These are phyloP conservation scores for Lasius platythorax DNA, from an alignment of 2,888 invertebrate species.

Conservation along the genomic window DNA sequence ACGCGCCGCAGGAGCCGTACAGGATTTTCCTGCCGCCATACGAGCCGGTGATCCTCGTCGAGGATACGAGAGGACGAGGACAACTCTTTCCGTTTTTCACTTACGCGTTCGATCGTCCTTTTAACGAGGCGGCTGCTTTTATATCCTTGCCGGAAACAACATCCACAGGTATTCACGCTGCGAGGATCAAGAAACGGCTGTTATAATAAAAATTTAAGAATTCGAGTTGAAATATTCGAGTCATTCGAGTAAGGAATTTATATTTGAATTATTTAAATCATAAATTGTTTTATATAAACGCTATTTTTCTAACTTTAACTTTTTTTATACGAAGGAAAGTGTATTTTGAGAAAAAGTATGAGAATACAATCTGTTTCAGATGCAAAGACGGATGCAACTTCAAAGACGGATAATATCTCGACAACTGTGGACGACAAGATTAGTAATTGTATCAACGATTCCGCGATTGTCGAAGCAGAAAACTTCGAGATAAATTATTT, in stretches of 20 bases:
- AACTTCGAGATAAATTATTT: background rate
- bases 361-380: background rate
- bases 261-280: background rate
- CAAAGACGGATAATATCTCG: background rate
- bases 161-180: background rate
- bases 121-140: background rate
- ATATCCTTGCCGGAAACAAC: background rate
- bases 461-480: background rate
- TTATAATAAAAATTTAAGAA: background rate
- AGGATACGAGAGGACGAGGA: background rate
- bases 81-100: conserved; percentile 17
- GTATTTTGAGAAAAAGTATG: background rate
- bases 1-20: conserved; percentile 13
- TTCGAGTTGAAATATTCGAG: background rate
- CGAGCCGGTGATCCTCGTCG: conserved; percentile 29
- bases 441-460: background rate
- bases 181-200: background rate
- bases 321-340: background rate
- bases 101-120: background rate
- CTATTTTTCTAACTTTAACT: background rate
- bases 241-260: background rate
- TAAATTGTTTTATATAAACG: background rate
- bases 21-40: conserved; percentile 45
- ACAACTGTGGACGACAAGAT: background rate
- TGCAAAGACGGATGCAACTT: background rate